A percentile compares a stretch with the other conserved stretches of the same genome.
Conservation (phyloP, 2,113 vertebrate genomes). For the Caranx melampygus region DNA sequence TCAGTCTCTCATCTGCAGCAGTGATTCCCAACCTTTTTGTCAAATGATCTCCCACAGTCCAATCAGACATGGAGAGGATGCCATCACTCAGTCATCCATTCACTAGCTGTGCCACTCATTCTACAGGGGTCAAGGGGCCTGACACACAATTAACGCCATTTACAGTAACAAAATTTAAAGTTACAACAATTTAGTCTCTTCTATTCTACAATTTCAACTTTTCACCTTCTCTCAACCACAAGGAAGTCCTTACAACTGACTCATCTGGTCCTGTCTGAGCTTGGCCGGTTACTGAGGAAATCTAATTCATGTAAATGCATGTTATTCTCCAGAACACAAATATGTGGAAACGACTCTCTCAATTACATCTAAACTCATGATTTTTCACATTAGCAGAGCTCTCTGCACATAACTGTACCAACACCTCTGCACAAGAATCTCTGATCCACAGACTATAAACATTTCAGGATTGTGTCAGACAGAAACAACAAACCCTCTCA, state of each 20-base stretch:
- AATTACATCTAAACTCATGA: background rate
- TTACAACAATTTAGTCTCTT: no score
- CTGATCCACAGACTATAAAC: background rate
- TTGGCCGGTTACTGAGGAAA: background rate
- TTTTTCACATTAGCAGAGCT: background rate
- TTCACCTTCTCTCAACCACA: background rate
- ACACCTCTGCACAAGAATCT: background rate
- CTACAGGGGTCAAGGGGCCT: no score
- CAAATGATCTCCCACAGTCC: background rate
- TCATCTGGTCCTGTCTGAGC: background rate
- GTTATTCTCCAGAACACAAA: background rate
- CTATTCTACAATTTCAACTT: background rate
- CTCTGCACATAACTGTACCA: background rate
- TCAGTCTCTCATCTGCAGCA: background rate
- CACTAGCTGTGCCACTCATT: no score
- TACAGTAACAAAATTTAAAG: no score
- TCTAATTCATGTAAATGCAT: background rate
- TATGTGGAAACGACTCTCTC: background rate
- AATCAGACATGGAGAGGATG: background rate
- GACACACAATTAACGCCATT: no score
- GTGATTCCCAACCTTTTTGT: background rate
- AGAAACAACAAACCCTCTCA: background rate
- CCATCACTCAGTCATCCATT: no score
- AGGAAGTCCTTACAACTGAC: background rate
- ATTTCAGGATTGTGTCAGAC: background rate